Base-by-base conservation (phyloP, 1,140 invertebrate species). In the Drosophila oshimai region DNA sequence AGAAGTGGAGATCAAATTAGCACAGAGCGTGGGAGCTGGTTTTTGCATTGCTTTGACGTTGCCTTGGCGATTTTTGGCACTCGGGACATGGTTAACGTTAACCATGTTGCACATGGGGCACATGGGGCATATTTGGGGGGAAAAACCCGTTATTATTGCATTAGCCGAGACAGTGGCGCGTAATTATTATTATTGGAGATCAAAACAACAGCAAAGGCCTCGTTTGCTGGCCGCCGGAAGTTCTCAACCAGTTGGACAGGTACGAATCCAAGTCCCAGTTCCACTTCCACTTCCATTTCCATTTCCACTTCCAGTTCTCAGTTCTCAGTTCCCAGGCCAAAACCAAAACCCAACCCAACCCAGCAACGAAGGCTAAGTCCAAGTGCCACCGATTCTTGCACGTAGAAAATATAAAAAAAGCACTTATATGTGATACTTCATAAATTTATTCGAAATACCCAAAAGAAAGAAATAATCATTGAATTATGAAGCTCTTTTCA, bases 21-120 rank as follows among this genome's bases (percentile, higher is more conserved):
- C 81, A 87, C 81, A 87, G 61, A 87, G 81, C 81, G 81, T 86
- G 81, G 81, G 81, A 86, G 81, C 80, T 76, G 67, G 81, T 87
- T 86, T 73, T 72, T 42, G n/a, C 24, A 6, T 5, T 28, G 42
- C 13, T 49, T 31, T 69, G 50, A 44, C 58, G 31, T 24, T 28
- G 46, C 46, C 41, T 64, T 13, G 61, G 41, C 46, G 55, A 24
- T 33, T 34, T 22, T 58, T 44, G 65, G 51, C 20, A 69, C 42
- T 49, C 36, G 46, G 68, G 36, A 49, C 53, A 61, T 61, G 67
- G 53, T 57, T 57, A 57, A 53, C 46, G 53, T 49, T 70, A 73
- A 67, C 44, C 69, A 73, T 73, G 58, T 73, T 64, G 68, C 69
- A 53, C 37, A 57, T 34, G 39, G 26, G 45, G 47, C 50, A 74